A percentile compares a stretch with the other conserved stretches of the same genome.
These are phyloP conservation scores for Sinonovacula constricta DNA, from an alignment of 1,140 invertebrate genomes.

Conservation along the genomic window DNA sequence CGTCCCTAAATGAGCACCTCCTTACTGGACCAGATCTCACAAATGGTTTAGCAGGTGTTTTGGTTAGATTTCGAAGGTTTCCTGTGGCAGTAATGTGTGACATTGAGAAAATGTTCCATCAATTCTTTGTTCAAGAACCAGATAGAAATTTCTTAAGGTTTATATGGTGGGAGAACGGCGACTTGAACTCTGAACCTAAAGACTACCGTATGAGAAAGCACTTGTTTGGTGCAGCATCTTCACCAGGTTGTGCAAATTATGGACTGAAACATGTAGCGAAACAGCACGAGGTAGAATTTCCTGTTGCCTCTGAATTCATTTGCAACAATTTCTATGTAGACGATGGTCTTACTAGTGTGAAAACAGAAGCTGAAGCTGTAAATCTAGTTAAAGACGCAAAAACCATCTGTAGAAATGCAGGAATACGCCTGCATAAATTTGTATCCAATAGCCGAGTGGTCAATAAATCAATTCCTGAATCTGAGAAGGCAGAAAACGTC, in stretches of 20 bases:
- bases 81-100: slow-evolving; percentile 58
- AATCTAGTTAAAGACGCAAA: slow-evolving; percentile 1
- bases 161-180: slow-evolving; percentile 51
- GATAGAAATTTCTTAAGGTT: slow-evolving; percentile 44
- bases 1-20: slow-evolving; percentile 63
- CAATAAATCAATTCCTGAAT: slow-evolving; percentile 17
- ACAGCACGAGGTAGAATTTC: neutral
- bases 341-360: slow-evolving; percentile 41
- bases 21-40: slow-evolving; percentile 57
- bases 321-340: slow-evolving; percentile 55
- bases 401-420: slow-evolving; percentile 9
- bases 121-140: slow-evolving; percentile 20
- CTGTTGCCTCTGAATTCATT: slow-evolving; percentile 11
- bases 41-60: slow-evolving; percentile 55
- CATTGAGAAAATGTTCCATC: slow-evolving; percentile 59
- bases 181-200: slow-evolving; percentile 20
- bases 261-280: slow-evolving; percentile 48
- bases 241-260: slow-evolving; percentile 48
- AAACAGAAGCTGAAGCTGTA: slow-evolving; percentile 17
- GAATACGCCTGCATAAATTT: slow-evolving; percentile 44
- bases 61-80: slow-evolving; percentile 55
- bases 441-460: slow-evolving; percentile 33
- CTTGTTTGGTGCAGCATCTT: slow-evolving; percentile 54
- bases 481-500: neutral
- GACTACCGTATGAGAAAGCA: slow-evolving; percentile 54